phyloP scores from a whole-genome alignment of 2,797 vertebrate species.

The Argya squamiceps region DNA sequence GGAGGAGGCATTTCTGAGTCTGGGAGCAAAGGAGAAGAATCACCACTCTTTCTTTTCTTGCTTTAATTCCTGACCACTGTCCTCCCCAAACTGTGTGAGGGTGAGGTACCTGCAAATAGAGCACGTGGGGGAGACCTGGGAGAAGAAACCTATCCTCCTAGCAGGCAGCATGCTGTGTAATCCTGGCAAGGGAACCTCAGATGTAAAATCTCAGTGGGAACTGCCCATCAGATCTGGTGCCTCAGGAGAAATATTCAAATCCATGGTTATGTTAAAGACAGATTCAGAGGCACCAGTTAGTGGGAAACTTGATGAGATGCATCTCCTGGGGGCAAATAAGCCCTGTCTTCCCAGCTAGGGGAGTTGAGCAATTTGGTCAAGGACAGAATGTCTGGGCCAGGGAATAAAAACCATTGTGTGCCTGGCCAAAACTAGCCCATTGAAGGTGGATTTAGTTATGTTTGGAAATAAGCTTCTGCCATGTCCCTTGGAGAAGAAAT shows the following conservation, averaged over 20 bases:
- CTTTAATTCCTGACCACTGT: background rate
- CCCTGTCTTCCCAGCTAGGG: background rate
- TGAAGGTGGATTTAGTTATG: background rate
- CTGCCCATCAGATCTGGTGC: background rate
- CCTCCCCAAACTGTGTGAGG: background rate
- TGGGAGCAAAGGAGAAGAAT: background rate
- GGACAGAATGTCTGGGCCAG: background rate
- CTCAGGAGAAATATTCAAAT: background rate
- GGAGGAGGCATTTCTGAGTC: background rate
- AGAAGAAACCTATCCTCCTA: background rate
- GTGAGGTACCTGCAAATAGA: background rate
- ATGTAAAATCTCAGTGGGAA: background rate
- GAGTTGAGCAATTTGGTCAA: background rate
- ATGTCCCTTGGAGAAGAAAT: background rate
- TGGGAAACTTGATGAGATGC: background rate
- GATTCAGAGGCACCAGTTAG: background rate
- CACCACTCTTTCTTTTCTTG: background rate
- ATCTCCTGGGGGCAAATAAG: background rate
- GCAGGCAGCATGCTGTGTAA: background rate
- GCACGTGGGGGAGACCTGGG: accelerated
- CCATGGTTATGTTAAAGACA: background rate
- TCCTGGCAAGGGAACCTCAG: background rate
- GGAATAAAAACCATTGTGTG: background rate
- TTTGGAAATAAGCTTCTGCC: background rate
- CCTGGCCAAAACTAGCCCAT: background rate